Base-by-base conservation (phyloP, 2,797 vertebrate genomes). In the Pitangus sulphuratus region DNA sequence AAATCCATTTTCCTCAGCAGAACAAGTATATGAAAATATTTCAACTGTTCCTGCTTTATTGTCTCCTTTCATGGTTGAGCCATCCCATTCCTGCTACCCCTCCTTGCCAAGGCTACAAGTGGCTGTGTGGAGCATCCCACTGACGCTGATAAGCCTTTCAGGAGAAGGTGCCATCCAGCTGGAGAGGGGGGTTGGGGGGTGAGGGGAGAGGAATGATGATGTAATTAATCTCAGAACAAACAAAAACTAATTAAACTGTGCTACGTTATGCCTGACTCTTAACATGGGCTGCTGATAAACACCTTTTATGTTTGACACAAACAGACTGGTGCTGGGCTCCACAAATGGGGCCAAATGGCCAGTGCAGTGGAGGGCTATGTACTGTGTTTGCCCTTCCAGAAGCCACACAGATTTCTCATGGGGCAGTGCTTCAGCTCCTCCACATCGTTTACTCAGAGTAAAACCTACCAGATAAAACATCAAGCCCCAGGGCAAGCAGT, bases 111-210 rank as follows among this genome's bases (percentile, higher is more conserved):
- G 30, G 24, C 58, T 50, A 61, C 21, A 35, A 65, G 30, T 0
- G 5, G 48, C 56, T 62, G 33, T 44, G 50, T 47, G 58, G 47
- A 86, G 44, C 35, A 61, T 37, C 54, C 88, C 69, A 76, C 14
- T 8, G 3, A 12, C 20, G 7, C 37, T 15, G 33, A 11, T 6
- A 48, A 85, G 33, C 11, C 35, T 68, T 45, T 56, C 6, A 4
- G 50, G 44, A 86, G 62, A 71, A 88, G 66, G 53, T 22, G 16
- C 31, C 33, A 68, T 26, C 21, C 61, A 45, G 35, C 18, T 39
- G 0, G 4, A 3, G 0, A 2, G 12, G 4, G 2, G 40, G 40
- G 14, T 40, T 40, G 14, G 6, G 10, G 12, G 21, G 16, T 48
- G 25, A 8, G 8, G 15, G 18, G 14, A 16, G 19, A 16, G 18